Percentiles rank a stretch among this genome's conserved stretches.
Conservation (phyloP, 2,888 invertebrate species). For the Tribolium freemani region DNA sequence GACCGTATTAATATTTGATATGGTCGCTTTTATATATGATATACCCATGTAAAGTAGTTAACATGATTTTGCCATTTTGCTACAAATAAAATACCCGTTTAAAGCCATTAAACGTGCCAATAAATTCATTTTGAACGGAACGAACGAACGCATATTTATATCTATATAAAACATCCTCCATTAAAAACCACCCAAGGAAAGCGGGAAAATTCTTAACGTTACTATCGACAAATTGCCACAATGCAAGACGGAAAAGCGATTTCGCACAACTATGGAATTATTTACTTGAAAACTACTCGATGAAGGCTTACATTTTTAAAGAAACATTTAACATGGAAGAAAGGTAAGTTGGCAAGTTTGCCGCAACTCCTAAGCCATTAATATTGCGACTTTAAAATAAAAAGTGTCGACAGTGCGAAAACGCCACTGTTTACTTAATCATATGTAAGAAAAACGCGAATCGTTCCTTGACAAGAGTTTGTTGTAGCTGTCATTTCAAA, state of each 20-base stretch:
- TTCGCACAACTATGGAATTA: conserved; percentile 4
- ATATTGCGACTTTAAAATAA: conserved; percentile 13
- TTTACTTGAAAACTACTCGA: conserved; percentile 8
- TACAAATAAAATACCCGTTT: conserved; percentile 36
- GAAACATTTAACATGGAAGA: conserved; percentile 9
- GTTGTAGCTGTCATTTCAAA: neutral
- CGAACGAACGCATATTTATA: conserved; percentile 12
- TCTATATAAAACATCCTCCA: conserved; percentile 6
- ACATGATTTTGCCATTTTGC: conserved; percentile 39
- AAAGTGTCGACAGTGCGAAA: neutral
- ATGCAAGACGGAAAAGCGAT: neutral
- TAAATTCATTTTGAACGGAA: conserved; percentile 30
- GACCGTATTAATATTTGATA: conserved; percentile 8
- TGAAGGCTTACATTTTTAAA: conserved; percentile 11
- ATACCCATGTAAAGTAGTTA: conserved; percentile 22
- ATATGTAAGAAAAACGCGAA: neutral
- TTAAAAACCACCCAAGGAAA: conserved; percentile 4
- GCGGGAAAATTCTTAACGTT: neutral
- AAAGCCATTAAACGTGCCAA: conserved; percentile 32
- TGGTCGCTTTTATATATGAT: conserved; percentile 4
- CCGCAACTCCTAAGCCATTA: conserved; percentile 2
- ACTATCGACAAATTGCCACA: neutral
- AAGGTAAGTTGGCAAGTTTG: conserved; percentile 2
- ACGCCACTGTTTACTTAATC: neutral
- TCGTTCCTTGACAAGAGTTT: neutral